Conservation (phyloP, 2,113 vertebrate species). For the Leptocoma aspasia region DNA sequence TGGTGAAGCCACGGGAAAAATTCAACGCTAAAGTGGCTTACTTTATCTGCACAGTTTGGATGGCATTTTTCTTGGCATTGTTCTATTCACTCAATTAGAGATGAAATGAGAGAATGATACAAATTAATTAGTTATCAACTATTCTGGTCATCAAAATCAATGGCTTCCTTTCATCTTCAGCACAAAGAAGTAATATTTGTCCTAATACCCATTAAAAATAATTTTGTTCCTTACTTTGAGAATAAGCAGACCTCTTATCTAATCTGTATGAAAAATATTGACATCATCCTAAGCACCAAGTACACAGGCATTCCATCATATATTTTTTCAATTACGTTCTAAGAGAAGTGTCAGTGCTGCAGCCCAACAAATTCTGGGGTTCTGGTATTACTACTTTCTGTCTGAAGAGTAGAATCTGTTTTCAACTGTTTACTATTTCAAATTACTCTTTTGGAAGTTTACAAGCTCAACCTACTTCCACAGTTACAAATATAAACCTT, state of each 20-base stretch:
- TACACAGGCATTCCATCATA: background rate
- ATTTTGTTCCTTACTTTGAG: background rate
- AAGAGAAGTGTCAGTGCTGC: background rate
- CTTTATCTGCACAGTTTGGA: background rate
- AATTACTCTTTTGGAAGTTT: background rate
- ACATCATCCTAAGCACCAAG: background rate
- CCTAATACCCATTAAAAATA: background rate
- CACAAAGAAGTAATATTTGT: background rate
- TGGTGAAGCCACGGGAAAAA: background rate
- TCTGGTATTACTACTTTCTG: background rate
- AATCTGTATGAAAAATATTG: constrained; percentile 3
- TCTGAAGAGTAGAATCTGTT: background rate
- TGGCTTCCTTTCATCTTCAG: background rate
- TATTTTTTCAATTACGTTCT: background rate
- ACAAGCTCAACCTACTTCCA: background rate
- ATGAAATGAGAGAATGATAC: background rate
- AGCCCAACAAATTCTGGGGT: background rate
- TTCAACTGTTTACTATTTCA: background rate
- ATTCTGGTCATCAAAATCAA: background rate
- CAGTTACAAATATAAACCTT: background rate
- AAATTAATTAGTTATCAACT: background rate
- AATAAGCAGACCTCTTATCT: background rate
- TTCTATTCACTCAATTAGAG: background rate
- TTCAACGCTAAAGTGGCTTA: background rate
- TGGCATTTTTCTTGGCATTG: background rate